Base-by-base conservation (phyloP, 23 tunicate species). In the Halocynthia roretzi region DNA sequence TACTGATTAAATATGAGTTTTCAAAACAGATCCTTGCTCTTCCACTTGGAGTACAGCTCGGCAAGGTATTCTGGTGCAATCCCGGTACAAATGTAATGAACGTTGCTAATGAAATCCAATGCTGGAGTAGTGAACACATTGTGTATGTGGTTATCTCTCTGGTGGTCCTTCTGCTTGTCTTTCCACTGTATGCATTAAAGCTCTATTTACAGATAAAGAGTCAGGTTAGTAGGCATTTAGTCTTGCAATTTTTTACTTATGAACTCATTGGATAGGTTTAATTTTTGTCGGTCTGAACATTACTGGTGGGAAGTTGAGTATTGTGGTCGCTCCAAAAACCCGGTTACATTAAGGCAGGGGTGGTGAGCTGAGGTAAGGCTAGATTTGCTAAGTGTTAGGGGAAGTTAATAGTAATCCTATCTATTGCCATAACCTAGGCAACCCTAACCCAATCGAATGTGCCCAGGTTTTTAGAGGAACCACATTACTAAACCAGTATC, bases 41-140 rank as follows among this genome's bases (percentile, higher is more conserved):
- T 55, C 98, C 98, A 15, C 51, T 83, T 60, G 98, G 98, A 8
- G 87, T 92, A 56, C 98, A 86, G 70, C 73, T 92, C 62, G 92
- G 80, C 9, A 92, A 92, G 70, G 60, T 92, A 58, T 92, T 92
- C 54, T 92, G 98, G 98, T 92, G 98, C 75, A 78, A 54, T 22
- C 82, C 91, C 6, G 6, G 51, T 18, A 64, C 80, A 48, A 75
- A 78, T 67, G 53, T 71, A 4, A 40, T 82, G 75, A 90, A 92
- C 75, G 98, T 92, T 31, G 98, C 77, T 7, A 92, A 92, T 68
- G 50, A 66, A 40, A 22, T 92, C 15, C 21, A 15, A 17, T 92
- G 98, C 60, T 92, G 98, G 98, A 72, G 79, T 54, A 82, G 67
- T 15, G 92, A 80, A 60, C 98, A 92, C 58, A 55, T 82, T 20